These are phyloP conservation scores for Thereva unica DNA, from an alignment of 2,888 invertebrate species.

Conservation along the genomic window DNA sequence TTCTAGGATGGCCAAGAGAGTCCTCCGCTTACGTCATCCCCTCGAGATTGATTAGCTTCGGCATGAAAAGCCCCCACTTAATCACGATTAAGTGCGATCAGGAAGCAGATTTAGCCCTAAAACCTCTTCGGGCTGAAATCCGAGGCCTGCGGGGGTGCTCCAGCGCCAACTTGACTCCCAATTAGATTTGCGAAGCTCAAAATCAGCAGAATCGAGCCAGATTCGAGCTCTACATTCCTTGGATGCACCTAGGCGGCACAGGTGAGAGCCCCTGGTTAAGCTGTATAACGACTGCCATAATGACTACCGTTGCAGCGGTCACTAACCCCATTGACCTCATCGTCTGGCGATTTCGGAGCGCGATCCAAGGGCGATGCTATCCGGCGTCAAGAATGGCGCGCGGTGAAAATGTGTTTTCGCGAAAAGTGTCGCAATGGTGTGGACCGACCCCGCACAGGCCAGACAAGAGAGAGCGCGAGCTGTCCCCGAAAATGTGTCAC, in stretches of 20 bases:
- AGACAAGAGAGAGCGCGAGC: slow-evolving; percentile 2
- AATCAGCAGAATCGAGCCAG: too few relatives aligned
- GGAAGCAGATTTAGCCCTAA: slow-evolving; percentile 8
- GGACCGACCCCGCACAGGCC: slow-evolving; percentile 10
- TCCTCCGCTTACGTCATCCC: slow-evolving; percentile 24
- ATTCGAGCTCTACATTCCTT: too few relatives aligned
- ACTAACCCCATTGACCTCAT: not conserved
- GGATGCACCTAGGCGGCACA: too few relatives aligned
- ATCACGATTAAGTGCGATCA: slow-evolving; percentile 31
- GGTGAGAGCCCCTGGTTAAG: too few relatives aligned
- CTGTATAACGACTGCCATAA: too few relatives aligned
- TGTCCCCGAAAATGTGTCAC: slow-evolving; percentile 19
- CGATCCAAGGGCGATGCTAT: slow-evolving; percentile 21
- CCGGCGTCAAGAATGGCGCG: not conserved
- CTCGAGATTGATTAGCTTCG: slow-evolving; percentile 30
- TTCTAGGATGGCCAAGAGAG: slow-evolving; percentile 11
- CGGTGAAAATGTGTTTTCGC: slow-evolving; percentile 6
- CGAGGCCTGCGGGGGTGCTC: not conserved
- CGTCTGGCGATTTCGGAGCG: slow-evolving; percentile 6
- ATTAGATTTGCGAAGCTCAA: too few relatives aligned
- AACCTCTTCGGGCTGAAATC: slow-evolving; percentile 1
- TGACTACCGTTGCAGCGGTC: not conserved
- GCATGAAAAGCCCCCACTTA: slow-evolving; percentile 34
- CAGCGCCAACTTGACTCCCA: too few relatives aligned
- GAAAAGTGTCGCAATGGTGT: not conserved